Evolutionary conservation across 2,797 vertebrate species (phyloP), one percentile per base, ranked within the genome.

Genomic region (Micrastur ruficollis): DNA sequence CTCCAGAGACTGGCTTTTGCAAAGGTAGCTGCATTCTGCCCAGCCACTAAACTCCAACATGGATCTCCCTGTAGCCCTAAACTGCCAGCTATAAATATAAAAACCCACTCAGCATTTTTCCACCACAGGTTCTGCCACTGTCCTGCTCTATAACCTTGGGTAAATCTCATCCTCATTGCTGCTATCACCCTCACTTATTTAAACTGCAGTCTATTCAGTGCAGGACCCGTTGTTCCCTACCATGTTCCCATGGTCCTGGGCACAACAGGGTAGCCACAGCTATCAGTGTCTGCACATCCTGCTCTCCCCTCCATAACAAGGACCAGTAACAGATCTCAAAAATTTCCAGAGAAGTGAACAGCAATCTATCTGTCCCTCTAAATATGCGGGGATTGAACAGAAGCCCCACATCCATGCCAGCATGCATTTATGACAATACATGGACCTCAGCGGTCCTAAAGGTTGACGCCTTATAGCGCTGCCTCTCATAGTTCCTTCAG

Each of bases 71-170:
- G 73, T 49, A 95, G 86, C 89, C 82, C 81, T 59, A 14, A 94
- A 91, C 49, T 79, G 76, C 85, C 91, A 90, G 86, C 68, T 95
- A 65, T 73, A 92, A 96, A 96, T 93, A 93, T 2, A 90, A 91
- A 94, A 82, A 34, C 42, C 44, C 70, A 61, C 82, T 96, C 95
- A 92, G 95, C 91, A 59, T 16, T 93, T 94, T 71, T 19, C 63
- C 59, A 74, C 71, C 47, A 53, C 1, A 20, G 47, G 21, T 85
- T 93, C 75, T 94, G 63, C 75, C 78, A 86, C 86, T 12, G 47
- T 68, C 75, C 82, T 74, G 65, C 68, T 91, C 89, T 44, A 4
- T 56, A 81, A 91, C 95, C 94, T 90, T 95, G 89, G 92, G 81
- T 31, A 93, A 86, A 83, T 36, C 46, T 80, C 36, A 5, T 36